Evolutionary conservation across 2,888 invertebrate genomes (phyloP).

Genomic region (Cataglyphis livida): DNA sequence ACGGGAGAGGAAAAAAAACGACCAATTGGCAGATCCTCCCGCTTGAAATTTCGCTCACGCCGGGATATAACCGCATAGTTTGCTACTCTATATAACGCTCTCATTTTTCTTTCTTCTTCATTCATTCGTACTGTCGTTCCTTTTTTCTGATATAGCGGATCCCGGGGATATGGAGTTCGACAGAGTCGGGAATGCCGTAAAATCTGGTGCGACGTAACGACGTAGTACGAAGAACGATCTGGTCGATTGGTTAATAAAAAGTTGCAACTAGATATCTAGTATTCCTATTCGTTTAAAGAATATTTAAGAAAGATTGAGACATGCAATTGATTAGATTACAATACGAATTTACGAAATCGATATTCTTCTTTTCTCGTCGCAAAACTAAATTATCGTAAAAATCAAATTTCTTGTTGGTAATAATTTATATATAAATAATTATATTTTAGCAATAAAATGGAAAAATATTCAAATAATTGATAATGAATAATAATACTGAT

Average conservation of each 20-base stretch:
- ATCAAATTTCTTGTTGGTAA: background rate
- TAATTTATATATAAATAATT: background rate
- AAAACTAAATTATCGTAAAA: background rate
- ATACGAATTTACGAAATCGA: background rate
- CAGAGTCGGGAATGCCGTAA: conserved; percentile 8
- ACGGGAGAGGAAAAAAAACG: background rate
- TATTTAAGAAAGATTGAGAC: background rate
- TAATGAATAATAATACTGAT: too few relatives aligned
- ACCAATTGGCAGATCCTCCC: background rate
- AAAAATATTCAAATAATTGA: background rate
- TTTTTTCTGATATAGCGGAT: background rate
- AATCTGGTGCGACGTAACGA: background rate
- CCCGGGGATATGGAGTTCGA: conserved; percentile 9
- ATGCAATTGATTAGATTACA: background rate
- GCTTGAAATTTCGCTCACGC: conserved; percentile 18
- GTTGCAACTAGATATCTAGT: background rate
- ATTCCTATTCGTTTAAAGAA: background rate
- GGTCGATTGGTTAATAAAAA: conserved; percentile 38
- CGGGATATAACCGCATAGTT: conserved; percentile 1
- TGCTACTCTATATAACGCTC: background rate
- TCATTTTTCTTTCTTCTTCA: conserved; percentile 9
- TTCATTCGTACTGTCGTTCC: background rate
- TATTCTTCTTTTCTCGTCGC: background rate
- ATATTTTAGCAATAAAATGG: background rate
- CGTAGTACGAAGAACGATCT: background rate